These are phyloP conservation scores for Acleris literana DNA, from an alignment of 2,888 invertebrate species.

Conservation along the genomic window DNA sequence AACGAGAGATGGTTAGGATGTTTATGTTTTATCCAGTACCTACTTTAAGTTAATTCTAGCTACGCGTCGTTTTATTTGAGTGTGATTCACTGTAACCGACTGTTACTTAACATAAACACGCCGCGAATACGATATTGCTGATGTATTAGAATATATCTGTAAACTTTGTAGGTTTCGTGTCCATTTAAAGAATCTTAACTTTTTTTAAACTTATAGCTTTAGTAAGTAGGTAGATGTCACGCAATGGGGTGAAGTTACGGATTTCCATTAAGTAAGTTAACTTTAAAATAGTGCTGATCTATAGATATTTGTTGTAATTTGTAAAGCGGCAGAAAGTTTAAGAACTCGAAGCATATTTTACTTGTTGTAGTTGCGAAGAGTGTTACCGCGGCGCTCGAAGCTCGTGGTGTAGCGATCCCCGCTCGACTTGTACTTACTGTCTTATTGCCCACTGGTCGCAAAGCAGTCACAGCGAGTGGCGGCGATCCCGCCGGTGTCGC, in stretches of 20 bases:
- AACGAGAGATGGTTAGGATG: conserved; percentile 59
- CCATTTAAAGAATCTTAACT: conserved; percentile 18
- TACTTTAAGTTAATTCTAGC: conserved; percentile 64
- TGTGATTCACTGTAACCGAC: conserved; percentile 61
- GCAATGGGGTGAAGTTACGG: conserved; percentile 9
- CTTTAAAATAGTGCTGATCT: conserved; percentile 11
- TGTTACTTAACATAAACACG: conserved; percentile 56
- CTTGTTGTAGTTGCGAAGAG: too few species aligned
- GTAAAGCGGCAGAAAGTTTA: too few species aligned
- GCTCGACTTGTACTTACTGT: too few species aligned
- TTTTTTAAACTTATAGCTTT: not conserved
- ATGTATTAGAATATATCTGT: conserved; percentile 15
- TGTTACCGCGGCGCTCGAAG: too few species aligned
- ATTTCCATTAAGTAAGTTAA: conserved; percentile 26
- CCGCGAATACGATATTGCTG: conserved; percentile 4
- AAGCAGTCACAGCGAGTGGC: not conserved
- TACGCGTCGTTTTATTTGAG: conserved; percentile 67
- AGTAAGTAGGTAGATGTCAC: conserved; percentile 4
- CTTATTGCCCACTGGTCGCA: not conserved
- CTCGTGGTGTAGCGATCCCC: too few species aligned
- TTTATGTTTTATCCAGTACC: conserved; percentile 66
- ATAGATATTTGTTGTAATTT: not conserved
- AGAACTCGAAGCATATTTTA: too few species aligned
- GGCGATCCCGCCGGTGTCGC: not conserved
- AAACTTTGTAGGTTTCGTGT: conserved; percentile 18